Base-by-base conservation (phyloP, 2,797 vertebrate species). In the Streptopelia turtur region DNA sequence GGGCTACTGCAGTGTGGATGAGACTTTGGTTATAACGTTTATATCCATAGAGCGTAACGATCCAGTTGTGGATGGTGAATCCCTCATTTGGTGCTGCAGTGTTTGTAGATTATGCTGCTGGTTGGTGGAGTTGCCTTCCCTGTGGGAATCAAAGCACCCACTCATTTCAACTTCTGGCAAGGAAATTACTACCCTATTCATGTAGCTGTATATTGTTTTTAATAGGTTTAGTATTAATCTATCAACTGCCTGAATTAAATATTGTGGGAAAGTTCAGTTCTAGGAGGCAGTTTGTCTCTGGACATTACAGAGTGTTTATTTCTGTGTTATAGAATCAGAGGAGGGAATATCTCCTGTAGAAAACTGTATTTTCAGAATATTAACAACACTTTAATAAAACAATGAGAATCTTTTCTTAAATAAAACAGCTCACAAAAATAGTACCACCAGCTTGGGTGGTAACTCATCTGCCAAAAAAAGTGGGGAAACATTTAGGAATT, bases 131-230 rank as follows among this genome's bases (percentile, higher is more conserved):
- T 50, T 90, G 49, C 59, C 52, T 88, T 81, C 64, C 76, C 78
- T 74, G 55, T 83, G 77, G 80, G 77, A 96, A 95, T 90, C 66
- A 89, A 94, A 93, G 65, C 50, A 76, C 71, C 77, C 83, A 61
- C 63, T 89, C 65, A 55, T 71, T 90, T 94, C 31, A 45, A 83
- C 70, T 87, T 94, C 85, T 93, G 53, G 68, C 4, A 30, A 69
- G 75, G 59, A 93, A 96, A 94, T 94, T 78, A 94, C 95, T 96
- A 63, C 52, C 87, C 64, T 95, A 59, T 77, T 95, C 60, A 87
- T 83, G 80, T 64, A 94, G 41, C 77, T 89, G 47, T 63, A 55
- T 70, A 87, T 93, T 93, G 68, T 68, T 87, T 97, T 95, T 97
- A 95, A 96, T 95, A 95, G 77, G 55, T 87, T 86, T 89, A 76